These are phyloP conservation scores for Melopsittacus undulatus DNA, from an alignment of 2,797 vertebrate species.

Conservation along the genomic window DNA sequence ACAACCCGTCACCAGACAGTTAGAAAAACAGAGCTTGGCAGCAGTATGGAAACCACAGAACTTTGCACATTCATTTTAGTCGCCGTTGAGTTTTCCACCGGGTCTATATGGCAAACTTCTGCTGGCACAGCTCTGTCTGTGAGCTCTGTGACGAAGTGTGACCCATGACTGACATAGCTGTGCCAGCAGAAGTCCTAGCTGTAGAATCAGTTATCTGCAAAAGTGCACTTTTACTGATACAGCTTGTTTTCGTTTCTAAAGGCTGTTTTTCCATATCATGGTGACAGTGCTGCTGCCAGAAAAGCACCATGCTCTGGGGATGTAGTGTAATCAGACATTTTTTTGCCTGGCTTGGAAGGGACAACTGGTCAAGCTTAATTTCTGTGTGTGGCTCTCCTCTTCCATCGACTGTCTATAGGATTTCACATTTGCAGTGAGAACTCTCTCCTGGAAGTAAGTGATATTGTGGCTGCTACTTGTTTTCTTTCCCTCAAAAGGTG, in stretches of 20 bases:
- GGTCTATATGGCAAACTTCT: neutral
- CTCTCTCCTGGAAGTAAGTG: neutral
- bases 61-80: neutral
- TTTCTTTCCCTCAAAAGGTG: neutral
- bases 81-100: neutral
- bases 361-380: fast-evolving
- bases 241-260: slow-evolving; percentile 16
- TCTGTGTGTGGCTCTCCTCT: neutral
- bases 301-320: neutral
- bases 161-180: slow-evolving; percentile 42
- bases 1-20: neutral
- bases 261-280: neutral
- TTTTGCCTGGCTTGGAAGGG: neutral
- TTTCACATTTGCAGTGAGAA: neutral
- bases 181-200: slow-evolving; percentile 48
- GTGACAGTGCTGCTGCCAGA: neutral
- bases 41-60: fast-evolving
- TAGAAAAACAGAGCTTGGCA: neutral
- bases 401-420: neutral
- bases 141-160: neutral
- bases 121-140: slow-evolving; percentile 50
- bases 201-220: slow-evolving; percentile 52
- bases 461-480: neutral
- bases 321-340: neutral
- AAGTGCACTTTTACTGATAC: slow-evolving; percentile 51